Conservation (phyloP, 2,888 invertebrate species). For the Caenorhabditis imperialis region DNA sequence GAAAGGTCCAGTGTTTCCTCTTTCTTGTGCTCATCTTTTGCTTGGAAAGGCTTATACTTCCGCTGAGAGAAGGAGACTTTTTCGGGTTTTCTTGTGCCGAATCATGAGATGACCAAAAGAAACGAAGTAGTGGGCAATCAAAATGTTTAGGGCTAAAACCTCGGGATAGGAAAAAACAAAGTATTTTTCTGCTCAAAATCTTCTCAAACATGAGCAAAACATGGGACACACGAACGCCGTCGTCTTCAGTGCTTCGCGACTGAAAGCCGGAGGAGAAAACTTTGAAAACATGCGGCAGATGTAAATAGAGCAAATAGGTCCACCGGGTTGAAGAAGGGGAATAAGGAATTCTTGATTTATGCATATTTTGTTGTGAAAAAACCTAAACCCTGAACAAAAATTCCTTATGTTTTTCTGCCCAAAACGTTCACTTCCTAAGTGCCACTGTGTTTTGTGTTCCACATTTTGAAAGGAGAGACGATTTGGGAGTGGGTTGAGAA, state of each 20-base stretch:
- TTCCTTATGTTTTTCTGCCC: too few species aligned
- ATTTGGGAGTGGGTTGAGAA: too few species aligned
- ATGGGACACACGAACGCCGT: background rate
- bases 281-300: constrained; percentile 7
- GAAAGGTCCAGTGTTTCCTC: constrained; percentile 42
- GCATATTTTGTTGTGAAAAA: constrained; percentile 1
- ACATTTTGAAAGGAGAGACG: too few species aligned
- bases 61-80: constrained; percentile 10
- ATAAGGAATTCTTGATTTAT: constrained; percentile 32
- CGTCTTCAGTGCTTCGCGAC: constrained; percentile 4
- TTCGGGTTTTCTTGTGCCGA: background rate
- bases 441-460: too few species aligned
- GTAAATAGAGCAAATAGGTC: constrained; percentile 18
- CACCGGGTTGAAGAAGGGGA: too few species aligned
- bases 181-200: constrained; percentile 47
- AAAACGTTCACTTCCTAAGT: too few species aligned
- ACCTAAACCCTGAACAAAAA: too few species aligned
- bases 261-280: constrained; percentile 29
- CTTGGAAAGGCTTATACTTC: constrained; percentile 23
- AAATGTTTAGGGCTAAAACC: constrained; percentile 26
- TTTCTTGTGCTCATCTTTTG: constrained; percentile 32
- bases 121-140: constrained; percentile 13
- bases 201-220: constrained; percentile 42
- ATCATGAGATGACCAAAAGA: background rate
- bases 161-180: constrained; percentile 47